These are phyloP conservation scores for Phalacrocorax brasilianus DNA, from an alignment of 2,113 vertebrate genomes.

Conservation along the genomic window DNA sequence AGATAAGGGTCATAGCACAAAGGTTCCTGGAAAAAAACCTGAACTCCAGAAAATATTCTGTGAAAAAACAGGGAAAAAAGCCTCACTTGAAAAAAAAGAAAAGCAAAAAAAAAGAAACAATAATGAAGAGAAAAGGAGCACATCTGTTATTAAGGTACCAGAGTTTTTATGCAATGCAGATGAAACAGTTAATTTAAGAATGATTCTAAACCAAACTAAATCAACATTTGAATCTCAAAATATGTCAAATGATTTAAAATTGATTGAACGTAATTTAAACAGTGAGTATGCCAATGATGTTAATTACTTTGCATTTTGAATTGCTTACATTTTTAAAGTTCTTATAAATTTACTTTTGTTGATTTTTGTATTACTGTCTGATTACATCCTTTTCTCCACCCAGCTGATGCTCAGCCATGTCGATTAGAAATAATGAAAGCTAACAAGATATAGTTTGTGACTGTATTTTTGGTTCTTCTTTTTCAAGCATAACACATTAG, in stretches of 20 bases:
- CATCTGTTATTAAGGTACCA: neutral
- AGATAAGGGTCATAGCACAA: neutral
- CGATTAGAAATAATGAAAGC: neutral
- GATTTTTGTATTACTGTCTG: neutral
- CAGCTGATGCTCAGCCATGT: neutral
- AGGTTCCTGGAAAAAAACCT: neutral
- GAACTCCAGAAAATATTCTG: neutral
- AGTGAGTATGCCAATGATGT: neutral
- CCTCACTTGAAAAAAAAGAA: neutral
- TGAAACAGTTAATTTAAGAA: neutral
- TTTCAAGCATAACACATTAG: neutral
- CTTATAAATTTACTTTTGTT: neutral
- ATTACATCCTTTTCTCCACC: neutral
- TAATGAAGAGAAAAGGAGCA: neutral
- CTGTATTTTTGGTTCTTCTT: neutral
- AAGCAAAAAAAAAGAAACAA: neutral
- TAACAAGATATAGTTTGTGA: neutral
- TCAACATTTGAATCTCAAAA: neutral
- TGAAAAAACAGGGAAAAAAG: neutral
- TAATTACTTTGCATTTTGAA: neutral
- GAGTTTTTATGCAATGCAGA: neutral
- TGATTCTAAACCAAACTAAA: constrained; percentile 20
- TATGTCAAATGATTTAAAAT: neutral
- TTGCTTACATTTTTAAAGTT: neutral
- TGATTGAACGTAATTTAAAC: constrained; percentile 6